Evolutionary conservation across 2,113 vertebrate species (phyloP).

Genomic region (Corythornis cristatus): DNA sequence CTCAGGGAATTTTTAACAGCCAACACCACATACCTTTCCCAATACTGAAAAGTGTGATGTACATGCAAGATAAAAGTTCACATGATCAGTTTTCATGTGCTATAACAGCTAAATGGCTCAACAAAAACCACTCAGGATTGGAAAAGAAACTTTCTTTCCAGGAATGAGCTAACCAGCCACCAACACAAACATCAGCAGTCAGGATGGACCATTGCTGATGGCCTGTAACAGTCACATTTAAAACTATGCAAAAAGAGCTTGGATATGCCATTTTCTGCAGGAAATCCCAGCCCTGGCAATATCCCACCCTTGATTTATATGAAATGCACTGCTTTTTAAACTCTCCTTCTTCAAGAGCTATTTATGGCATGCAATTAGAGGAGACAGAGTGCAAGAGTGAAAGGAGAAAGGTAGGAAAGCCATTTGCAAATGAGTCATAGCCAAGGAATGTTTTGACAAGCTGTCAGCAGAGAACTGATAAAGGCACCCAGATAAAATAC

Average conservation of each 20-base stretch:
- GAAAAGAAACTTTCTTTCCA: not conserved
- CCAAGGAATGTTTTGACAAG: conserved; percentile 42
- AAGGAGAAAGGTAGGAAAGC: conserved; percentile 7
- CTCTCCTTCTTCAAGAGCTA: not conserved
- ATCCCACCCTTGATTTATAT: not conserved
- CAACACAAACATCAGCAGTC: not conserved
- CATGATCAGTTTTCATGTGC: not conserved
- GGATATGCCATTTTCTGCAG: not conserved
- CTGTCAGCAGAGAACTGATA: conserved; percentile 44
- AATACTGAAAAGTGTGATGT: not conserved
- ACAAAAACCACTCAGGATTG: not conserved
- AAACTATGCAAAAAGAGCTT: not conserved
- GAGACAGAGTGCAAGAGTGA: not conserved
- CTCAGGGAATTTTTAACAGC: not conserved
- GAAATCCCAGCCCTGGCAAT: not conserved
- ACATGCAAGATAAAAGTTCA: not conserved
- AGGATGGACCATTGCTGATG: not conserved
- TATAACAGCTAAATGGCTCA: not conserved
- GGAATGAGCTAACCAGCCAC: not conserved
- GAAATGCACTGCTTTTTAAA: not conserved
- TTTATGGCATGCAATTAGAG: conserved; percentile 24
- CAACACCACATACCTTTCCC: not conserved
- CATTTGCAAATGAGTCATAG: conserved; percentile 24
- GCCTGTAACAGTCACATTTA: not conserved
- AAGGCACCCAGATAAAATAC: conserved; percentile 37